Evolutionary conservation across 2,797 vertebrate genomes (phyloP), one percentile per base, ranked within the genome.

Genomic region (Lagorchestes hirsutus): DNA sequence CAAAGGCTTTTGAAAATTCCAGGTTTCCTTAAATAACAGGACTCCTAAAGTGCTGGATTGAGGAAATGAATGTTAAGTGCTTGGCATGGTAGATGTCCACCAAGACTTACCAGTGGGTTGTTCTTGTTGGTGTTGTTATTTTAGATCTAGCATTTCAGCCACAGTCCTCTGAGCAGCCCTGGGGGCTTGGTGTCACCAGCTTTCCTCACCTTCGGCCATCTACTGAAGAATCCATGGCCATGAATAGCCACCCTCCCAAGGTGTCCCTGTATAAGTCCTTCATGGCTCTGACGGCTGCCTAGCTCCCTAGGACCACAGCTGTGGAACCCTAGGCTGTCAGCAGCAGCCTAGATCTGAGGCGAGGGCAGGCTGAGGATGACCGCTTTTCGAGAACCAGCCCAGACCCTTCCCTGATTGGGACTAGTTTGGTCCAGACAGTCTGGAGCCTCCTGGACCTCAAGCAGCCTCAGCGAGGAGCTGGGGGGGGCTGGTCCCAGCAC

Each of bases 101-200:
- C 29, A 13, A 62, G 58, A 31, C 24, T 29, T 9, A 28, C 27
- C 57, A 52, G 52, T 52, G 52, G 52, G 52, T 52, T 52, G 52
- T 52, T 52, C 6, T 6, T 52, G 52, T 52, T 52, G 52, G 5
- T 52, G 6, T 96, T 95, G 34, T 96, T 29, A 4, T 95, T 67
- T 50, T 82, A 97, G 95, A 91, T 95, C 55, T 90, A 98, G 97
- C 95, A 93, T 97, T 97, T 95, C 96, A 97, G 0, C 91, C 58
- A 0, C 74, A 55, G 31, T 97, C 94, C 55, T 95, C 52, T 59
- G 92, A 96, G 34, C 92, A 58, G 28, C 96, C 62, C 62, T 2
- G 34, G 62, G 34, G 96, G 92, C 96, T 92, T 91, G 22, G 55
- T 50, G 95, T 22, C 55, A 50, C 96, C 74, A 46, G 62, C 11